These are phyloP conservation scores for Malachius bipustulatus DNA, from an alignment of 2,888 invertebrate species.

Conservation along the genomic window DNA sequence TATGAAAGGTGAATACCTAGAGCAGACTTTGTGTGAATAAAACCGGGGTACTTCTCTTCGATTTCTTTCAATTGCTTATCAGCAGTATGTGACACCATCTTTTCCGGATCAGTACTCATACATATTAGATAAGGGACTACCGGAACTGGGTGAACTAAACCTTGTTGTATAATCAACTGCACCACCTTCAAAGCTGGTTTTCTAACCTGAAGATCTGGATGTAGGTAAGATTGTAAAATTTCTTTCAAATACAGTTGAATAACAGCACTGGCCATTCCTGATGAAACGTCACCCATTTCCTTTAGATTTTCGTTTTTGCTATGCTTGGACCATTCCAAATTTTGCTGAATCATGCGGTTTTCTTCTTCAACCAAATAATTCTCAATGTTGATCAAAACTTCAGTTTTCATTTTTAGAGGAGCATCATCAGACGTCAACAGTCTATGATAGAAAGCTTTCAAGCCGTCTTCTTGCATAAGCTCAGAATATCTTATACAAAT, in stretches of 20 bases:
- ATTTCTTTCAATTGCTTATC: slow-evolving; percentile 92
- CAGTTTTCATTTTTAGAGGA: slow-evolving; percentile 60
- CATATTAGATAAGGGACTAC: slow-evolving; percentile 91
- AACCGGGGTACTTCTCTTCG: slow-evolving; percentile 90
- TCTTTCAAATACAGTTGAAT: slow-evolving; percentile 87
- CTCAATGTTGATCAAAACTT: slow-evolving; percentile 78
- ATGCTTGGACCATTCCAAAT: slow-evolving; percentile 55
- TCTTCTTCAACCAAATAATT: slow-evolving; percentile 87
- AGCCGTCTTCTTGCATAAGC: slow-evolving; percentile 66
- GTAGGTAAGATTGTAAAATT: slow-evolving; percentile 76
- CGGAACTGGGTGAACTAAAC: slow-evolving; percentile 79
- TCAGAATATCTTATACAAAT: slow-evolving; percentile 84
- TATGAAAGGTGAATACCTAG: slow-evolving; percentile 79
- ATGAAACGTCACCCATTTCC: slow-evolving; percentile 92
- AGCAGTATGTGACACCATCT: slow-evolving; percentile 73
- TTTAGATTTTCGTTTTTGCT: slow-evolving; percentile 86
- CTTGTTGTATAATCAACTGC: slow-evolving; percentile 81
- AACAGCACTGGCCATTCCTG: slow-evolving; percentile 90
- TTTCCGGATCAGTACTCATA: slow-evolving; percentile 83
- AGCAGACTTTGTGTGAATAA: slow-evolving; percentile 87
- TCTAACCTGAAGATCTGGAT: slow-evolving; percentile 63
- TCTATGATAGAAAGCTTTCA: slow-evolving; percentile 69
- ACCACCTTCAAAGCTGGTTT: slow-evolving; percentile 79
- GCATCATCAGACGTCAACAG: slow-evolving; percentile 54
- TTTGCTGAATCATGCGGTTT: slow-evolving; percentile 80